Percentiles rank a stretch among this genome's conserved stretches.
Conservation (phyloP, 2,113 vertebrate species). For the Varanus komodoensis region DNA sequence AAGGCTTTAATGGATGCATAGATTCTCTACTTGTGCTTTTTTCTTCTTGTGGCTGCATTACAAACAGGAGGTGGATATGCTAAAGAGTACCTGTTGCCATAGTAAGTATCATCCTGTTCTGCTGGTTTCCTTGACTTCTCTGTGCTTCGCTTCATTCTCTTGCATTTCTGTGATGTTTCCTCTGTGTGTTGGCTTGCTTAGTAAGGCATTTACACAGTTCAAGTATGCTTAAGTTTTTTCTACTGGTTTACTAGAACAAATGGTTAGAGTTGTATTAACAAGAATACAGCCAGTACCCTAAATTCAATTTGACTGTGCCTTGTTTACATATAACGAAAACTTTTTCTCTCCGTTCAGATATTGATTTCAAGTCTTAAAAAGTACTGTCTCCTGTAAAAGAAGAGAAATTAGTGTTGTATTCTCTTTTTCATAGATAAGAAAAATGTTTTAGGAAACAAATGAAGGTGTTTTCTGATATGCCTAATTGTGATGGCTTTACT, state of each 20-base stretch:
- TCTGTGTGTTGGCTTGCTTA: constrained; percentile 41
- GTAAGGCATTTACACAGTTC: background rate
- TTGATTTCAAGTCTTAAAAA: background rate
- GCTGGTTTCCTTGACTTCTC: constrained; percentile 36
- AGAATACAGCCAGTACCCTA: background rate
- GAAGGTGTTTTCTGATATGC: background rate
- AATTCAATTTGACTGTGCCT: background rate
- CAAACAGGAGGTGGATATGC: constrained; percentile 98
- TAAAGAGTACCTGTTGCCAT: constrained; percentile 99
- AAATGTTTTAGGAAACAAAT: background rate
- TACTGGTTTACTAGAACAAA: constrained; percentile 29
- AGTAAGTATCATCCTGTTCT: constrained; percentile 94
- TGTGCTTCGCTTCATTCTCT: constrained; percentile 82
- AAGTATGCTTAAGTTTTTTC: constrained; percentile 8
- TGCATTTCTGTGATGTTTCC: constrained; percentile 72
- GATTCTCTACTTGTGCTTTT: constrained; percentile 99
- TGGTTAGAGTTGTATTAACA: background rate
- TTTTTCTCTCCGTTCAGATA: background rate
- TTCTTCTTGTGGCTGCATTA: constrained; percentile 96
- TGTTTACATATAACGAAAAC: background rate
- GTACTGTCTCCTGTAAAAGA: constrained; percentile 5
- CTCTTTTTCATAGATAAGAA: constrained; percentile 5
- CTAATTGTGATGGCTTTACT: background rate
- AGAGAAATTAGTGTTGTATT: constrained; percentile 1
- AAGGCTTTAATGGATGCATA: constrained; percentile 96